Base-by-base conservation (phyloP, 2,888 invertebrate genomes). In the Hydrotaea cyrtoneurina region DNA sequence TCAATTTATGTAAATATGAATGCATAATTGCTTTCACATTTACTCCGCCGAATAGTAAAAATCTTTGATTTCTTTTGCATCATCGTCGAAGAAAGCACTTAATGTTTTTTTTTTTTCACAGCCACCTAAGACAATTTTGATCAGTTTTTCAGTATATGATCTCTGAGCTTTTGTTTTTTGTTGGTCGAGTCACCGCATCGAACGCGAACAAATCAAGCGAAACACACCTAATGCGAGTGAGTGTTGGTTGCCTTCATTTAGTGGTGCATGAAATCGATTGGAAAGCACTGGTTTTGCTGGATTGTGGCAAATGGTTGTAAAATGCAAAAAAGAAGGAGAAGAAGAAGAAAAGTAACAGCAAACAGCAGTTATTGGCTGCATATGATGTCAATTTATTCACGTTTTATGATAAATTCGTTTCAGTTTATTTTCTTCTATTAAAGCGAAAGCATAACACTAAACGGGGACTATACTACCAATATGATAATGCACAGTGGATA, bases 351-450 rank as follows among this genome's bases (percentile, higher is more conserved):
- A 82, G 53, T 43, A 72, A 69, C 43, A 78, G 59, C 59, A 57
- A 80, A 77, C 77, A 77, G 80, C 83, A 83, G 83, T 83, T 80
- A 80, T 83, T 80, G 83, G 80, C 74, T 77, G 80, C 80, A 80
- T 71, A 77, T 80, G 80, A 83, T 83, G 83, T 83, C 83, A 83
- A 83, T 83, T 83, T 83, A 78, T 83, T 76, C 83, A 83, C 83
- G 80, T 80, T 83, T 83, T 74, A 83, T 83, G 83, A 83, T 83
- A 83, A 83, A 83, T 83, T 83, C 74, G 80, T 80, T 83, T 83
- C 80, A 78, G 74, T 80, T 80, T 83, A 74, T 83, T 83, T 83
- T 78, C 73, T 64, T 46, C 72, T 80, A 73, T 59, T 53, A 53
- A 55, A 77, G 53, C 73, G 74, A 80, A 83, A 72, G 73, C 59